Evolutionary conservation across 2,888 invertebrate species (phyloP).

Genomic region (Oscheius sp.): DNA sequence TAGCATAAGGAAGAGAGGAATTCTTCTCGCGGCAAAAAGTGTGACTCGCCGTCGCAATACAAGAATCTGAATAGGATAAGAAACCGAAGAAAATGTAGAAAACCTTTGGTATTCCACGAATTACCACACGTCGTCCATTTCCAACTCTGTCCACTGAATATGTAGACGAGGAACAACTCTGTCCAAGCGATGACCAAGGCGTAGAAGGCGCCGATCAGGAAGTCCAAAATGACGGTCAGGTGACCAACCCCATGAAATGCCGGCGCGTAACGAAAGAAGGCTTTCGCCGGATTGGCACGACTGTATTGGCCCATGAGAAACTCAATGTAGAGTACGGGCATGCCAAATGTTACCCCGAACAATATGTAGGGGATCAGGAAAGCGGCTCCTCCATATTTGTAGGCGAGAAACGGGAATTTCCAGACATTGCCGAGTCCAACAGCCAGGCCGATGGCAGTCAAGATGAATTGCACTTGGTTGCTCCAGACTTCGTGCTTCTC

Average conservation of each 20-base stretch:
- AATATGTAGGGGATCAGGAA: constrained; percentile 73
- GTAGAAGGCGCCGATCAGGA: constrained; percentile 75
- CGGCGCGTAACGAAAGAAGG: constrained; percentile 17
- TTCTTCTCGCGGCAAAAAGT: background rate
- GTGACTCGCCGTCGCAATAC: background rate
- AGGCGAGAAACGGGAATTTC: constrained; percentile 56
- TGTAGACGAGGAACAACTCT: constrained; percentile 52
- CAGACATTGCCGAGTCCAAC: constrained; percentile 70
- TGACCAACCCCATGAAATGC: constrained; percentile 19
- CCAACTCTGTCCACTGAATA: constrained; percentile 35
- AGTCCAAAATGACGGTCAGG: constrained; percentile 87
- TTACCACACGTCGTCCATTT: constrained; percentile 42
- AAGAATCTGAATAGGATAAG: background rate
- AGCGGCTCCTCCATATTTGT: constrained; percentile 70
- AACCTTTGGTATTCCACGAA: constrained; percentile 40
- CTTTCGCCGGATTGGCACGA: background rate
- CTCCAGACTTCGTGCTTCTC: constrained; percentile 36
- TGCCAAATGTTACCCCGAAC: constrained; percentile 72
- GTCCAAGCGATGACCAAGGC: constrained; percentile 66
- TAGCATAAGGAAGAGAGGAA: background rate
- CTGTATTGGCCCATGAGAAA: constrained; percentile 71
- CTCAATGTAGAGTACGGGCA: constrained; percentile 73
- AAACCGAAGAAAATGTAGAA: too few species aligned
- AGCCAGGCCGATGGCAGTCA: constrained; percentile 64
- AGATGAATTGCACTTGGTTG: constrained; percentile 62